A percentile compares a stretch with the other conserved stretches of the same genome.
Conservation (phyloP, 2,113 vertebrate species). For the Bombycilla garrulus region DNA sequence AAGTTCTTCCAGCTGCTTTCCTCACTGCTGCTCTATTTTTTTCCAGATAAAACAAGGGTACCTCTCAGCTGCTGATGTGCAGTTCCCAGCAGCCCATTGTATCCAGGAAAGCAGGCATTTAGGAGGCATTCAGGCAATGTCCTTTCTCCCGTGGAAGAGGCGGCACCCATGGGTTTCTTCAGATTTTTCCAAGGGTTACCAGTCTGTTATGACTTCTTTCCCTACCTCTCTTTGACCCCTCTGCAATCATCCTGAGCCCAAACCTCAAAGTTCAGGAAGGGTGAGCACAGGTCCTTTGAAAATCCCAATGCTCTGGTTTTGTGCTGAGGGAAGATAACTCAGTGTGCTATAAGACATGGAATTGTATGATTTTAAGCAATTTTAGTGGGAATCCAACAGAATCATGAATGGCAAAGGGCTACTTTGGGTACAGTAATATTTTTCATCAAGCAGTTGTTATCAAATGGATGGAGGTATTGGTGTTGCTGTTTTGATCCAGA, state of each 20-base stretch:
- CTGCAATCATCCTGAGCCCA: not conserved
- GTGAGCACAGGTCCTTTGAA: not conserved
- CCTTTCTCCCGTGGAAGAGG: rapidly evolving
- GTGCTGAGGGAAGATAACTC: not conserved
- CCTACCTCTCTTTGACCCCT: not conserved
- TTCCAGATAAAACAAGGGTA: not conserved
- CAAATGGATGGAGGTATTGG: not conserved
- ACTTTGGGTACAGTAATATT: not conserved
- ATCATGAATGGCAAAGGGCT: not conserved
- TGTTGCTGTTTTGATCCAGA: not conserved
- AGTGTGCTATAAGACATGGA: not conserved
- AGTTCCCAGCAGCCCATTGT: not conserved
- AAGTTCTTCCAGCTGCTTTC: slow-evolving; percentile 30
- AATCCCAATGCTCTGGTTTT: not conserved
- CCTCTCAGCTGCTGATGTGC: not conserved
- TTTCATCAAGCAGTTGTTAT: not conserved
- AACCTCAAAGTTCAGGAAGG: not conserved
- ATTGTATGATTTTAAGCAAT: not conserved
- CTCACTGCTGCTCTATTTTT: not conserved
- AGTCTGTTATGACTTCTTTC: not conserved
- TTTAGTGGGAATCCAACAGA: not conserved
- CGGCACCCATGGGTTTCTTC: not conserved
- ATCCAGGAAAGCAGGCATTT: not conserved
- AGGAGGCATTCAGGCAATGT: not conserved
- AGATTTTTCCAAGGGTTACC: not conserved